phyloP scores from a whole-genome alignment of 2,797 vertebrate species.

The Parauchenoglanis punctatus region DNA sequence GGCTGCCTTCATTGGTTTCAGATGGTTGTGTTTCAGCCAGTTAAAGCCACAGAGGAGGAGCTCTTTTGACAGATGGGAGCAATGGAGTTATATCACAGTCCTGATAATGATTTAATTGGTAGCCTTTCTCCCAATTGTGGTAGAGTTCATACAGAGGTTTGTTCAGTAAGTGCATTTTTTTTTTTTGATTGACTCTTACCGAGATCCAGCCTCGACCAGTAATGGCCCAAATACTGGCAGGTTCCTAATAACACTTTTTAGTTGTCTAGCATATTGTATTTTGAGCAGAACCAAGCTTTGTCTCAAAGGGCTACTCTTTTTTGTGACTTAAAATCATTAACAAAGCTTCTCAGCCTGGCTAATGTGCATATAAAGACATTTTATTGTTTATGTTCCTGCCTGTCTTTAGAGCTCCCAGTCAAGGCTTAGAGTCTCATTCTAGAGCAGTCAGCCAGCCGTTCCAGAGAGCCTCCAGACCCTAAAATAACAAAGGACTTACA shows the following conservation, averaged over 20 bases:
- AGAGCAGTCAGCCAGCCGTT: conserved; percentile 29
- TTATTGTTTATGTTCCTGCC: conserved; percentile 39
- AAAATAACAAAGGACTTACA: conserved; percentile 53
- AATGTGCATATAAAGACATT: conserved; percentile 27
- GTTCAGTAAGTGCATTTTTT: not conserved
- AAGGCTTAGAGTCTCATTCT: conserved; percentile 37
- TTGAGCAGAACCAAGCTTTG: conserved; percentile 28
- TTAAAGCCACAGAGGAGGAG: conserved; percentile 53
- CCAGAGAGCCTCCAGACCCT: conserved; percentile 51
- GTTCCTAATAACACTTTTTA: not conserved
- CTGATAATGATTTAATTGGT: conserved; percentile 40
- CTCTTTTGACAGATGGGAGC: conserved; percentile 33
- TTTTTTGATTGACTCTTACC: not conserved
- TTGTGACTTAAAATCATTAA: conserved; percentile 19
- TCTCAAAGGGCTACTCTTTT: conserved; percentile 33
- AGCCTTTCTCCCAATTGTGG: conserved; percentile 28
- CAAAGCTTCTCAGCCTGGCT: conserved; percentile 19
- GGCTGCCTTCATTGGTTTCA: conserved; percentile 53
- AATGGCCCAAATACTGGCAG: not conserved
- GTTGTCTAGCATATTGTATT: conserved; percentile 37
- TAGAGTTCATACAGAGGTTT: conserved; percentile 40
- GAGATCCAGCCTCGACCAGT: not conserved
- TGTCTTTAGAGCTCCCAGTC: conserved; percentile 36
- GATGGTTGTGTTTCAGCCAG: conserved; percentile 49
- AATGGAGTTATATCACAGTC: conserved; percentile 41